Base-by-base conservation (phyloP, 92 coral and sea anemone species). In the Phenganax stokvisi region DNA sequence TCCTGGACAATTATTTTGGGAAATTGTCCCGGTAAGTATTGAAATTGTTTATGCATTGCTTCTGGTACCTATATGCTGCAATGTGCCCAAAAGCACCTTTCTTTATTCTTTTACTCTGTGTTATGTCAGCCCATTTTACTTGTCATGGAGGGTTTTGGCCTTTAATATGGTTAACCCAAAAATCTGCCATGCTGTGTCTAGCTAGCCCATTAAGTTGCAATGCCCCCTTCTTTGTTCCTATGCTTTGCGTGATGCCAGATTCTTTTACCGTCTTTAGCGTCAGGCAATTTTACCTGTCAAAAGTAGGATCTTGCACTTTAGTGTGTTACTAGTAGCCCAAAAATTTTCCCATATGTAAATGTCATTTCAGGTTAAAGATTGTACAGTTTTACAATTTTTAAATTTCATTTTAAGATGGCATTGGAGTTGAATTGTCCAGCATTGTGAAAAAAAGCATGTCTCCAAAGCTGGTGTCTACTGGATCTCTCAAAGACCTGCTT, bases 381-480 rank as follows among this genome's bases (percentile, higher is more conserved):
- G 16, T 25, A 66, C 10, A 25, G 51, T 66, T 66, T 66, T 66
- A 25, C 6, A 25, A 20, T 20, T 2, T 66, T 3, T 61, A 61
- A 61, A 66, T 66, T 20, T 66, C 3, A 30, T 66, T 2, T 66
- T 66, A 72, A 58, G 76, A 72, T 72, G 76, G 44, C n/a, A 52
- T 6, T 72, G 76, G 76, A 47, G 76, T 72, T 72, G 76, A 72
- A 51, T 44, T 72, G 12, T 72, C 76, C n/a, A 51, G 12, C 3
- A 74, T 53, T 53, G 44, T 74, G n/a, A 74, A 56, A 27, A 31
- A 56, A 0, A 53, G 79, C 28, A 53, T 62, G 9, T 74, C 79
- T 9, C 79, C 79, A 25, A 74, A 74, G 79, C 51, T 74, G 58
- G 17, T 74, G 25, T 52, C 79, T 7, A 74, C 79, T 56, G 64